Conservation (phyloP, 2,888 invertebrate species). For the Digitonthophagus gazella region DNA sequence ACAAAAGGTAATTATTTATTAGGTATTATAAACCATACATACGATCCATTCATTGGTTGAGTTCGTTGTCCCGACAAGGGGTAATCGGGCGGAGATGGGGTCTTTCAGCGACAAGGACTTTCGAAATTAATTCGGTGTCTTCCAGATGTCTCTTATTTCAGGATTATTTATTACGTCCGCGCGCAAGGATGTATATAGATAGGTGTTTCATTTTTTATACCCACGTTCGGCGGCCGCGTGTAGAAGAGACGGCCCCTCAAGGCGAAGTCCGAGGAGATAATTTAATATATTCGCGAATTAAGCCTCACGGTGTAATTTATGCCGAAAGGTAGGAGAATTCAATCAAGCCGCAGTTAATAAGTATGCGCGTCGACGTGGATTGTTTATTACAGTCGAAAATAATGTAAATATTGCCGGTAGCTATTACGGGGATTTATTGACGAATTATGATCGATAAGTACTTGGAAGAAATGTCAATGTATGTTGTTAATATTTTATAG, state of each 20-base stretch:
- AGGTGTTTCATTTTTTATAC: constrained; percentile 17
- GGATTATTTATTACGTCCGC: constrained; percentile 10
- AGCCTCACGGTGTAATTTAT: constrained; percentile 11
- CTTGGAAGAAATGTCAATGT: neutral
- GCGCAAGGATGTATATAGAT: constrained; percentile 6
- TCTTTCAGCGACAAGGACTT: constrained; percentile 7
- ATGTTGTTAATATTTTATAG: neutral
- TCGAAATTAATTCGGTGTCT: constrained; percentile 11
- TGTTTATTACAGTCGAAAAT: constrained; percentile 3
- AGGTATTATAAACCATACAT: constrained; percentile 15
- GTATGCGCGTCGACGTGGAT: neutral
- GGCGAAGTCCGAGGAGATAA: neutral
- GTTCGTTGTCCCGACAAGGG: constrained; percentile 8
- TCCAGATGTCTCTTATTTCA: constrained; percentile 15
- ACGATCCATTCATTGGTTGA: constrained; percentile 2
- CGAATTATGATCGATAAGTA: neutral
- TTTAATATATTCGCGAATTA: constrained; percentile 14
- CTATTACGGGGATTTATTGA: neutral
- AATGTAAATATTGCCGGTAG: neutral
- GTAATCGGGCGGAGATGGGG: constrained; percentile 1
- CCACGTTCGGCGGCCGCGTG: constrained; percentile 6
- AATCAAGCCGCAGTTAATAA: constrained; percentile 12
- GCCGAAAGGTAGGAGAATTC: constrained; percentile 9
- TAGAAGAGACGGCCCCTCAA: constrained; percentile 7
- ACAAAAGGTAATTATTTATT: constrained; percentile 14